Evolutionary conservation across 2,797 vertebrate species (phyloP), one percentile per base, ranked within the genome.

Genomic region (Molossus molossus): DNA sequence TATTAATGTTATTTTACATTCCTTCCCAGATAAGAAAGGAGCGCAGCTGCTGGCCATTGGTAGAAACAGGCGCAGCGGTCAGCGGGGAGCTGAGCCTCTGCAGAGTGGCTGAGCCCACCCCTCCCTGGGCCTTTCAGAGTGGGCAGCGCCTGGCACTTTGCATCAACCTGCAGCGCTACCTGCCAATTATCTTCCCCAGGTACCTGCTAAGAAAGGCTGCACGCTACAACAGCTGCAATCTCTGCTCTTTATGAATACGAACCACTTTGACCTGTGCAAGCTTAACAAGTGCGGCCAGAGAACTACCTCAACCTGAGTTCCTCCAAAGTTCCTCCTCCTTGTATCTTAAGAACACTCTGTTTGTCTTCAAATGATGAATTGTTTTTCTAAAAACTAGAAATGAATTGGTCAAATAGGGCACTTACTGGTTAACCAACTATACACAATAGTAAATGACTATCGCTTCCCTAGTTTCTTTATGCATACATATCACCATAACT

Each of bases 171-270:
- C 90, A 13, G 64, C 48, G 69, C 55, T 88, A 95, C 91, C 94
- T 96, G 96, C 95, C 97, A 95, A 95, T 97, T 97, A 97, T 94
- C 95, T 77, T 95, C 95, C 91, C 65, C 25, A 55, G 94, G 69
- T 65, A 85, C 53, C 87, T 65, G 90, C 94, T 90, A 92, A 95
- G 87, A 97, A 88, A 76, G 77, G 60, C 73, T 86, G 86, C 20
- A 25, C 72, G 94, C 53, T 9, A 58, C 29, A 95, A 72, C 13
- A 79, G 91, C 90, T 69, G 37, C 90, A 95, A 62, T 90, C 90
- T 91, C 95, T 87, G 93, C 92, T 95, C 76, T 97, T 96, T 96
- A 96, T 97, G 97, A 97, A 97, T 96, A 97, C 97, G 95, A 97
- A 96, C 60, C 94, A 96, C 94, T 97, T 96, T 91, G 92, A 88